Percentiles rank a stretch among this genome's conserved stretches.
These are phyloP conservation scores for Copidosoma floridanum DNA, from an alignment of 1,140 invertebrate species.

Conservation along the genomic window DNA sequence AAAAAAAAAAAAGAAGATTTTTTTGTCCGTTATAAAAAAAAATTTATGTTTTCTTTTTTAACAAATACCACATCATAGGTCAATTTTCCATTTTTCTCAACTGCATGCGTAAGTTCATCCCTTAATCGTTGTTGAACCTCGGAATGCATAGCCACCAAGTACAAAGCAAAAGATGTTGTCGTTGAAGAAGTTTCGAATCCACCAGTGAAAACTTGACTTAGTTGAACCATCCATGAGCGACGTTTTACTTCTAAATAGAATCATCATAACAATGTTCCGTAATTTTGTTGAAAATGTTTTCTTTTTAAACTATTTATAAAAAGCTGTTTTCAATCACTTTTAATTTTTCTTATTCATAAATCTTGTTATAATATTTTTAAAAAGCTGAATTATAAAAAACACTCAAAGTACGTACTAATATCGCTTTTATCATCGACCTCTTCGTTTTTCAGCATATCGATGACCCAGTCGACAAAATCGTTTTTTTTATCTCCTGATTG, in stretches of 20 bases:
- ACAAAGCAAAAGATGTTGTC: slow-evolving; percentile 36
- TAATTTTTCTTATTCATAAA: too few relatives aligned
- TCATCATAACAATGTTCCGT: too few relatives aligned
- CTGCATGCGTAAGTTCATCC: slow-evolving; percentile 45
- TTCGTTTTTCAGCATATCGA: slow-evolving; percentile 45
- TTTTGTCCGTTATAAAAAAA: too few relatives aligned
- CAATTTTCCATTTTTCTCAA: slow-evolving; percentile 9
- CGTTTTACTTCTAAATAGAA: too few relatives aligned
- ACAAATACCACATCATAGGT: slow-evolving; percentile 7
- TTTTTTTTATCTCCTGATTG: slow-evolving; percentile 37
- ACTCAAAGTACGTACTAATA: background rate
- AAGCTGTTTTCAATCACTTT: background rate
- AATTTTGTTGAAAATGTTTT: too few relatives aligned
- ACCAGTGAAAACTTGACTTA: slow-evolving; percentile 59
- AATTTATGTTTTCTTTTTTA: background rate
- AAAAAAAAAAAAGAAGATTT: background rate
- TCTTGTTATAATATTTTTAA: too few relatives aligned
- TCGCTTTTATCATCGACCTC: background rate
- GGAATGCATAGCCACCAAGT: slow-evolving; percentile 53
- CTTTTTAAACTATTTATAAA: background rate
- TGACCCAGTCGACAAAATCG: slow-evolving; percentile 51
- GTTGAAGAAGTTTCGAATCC: slow-evolving; percentile 58
- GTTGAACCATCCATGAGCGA: too few relatives aligned
- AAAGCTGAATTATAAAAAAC: too few relatives aligned
- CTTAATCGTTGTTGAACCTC: slow-evolving; percentile 48